Conservation (phyloP, 2,113 vertebrate genomes). For the Tilapia sparmanii region DNA sequence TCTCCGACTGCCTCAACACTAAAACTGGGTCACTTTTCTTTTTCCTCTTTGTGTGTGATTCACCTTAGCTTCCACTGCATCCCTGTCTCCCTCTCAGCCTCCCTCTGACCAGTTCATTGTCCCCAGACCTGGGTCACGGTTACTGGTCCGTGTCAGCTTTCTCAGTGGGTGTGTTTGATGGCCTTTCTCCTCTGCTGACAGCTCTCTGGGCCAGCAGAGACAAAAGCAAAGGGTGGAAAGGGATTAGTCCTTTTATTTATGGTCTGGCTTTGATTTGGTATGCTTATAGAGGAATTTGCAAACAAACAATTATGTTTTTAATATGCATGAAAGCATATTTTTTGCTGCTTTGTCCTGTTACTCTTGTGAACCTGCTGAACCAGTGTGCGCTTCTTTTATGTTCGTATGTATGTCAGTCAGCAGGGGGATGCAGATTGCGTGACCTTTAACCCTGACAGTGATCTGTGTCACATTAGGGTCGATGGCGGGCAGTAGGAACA, state of each 20-base stretch:
- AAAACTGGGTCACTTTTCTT: conserved; percentile 16
- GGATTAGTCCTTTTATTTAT: conserved; percentile 48
- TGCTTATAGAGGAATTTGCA: conserved; percentile 16
- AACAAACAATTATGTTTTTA: conserved; percentile 29
- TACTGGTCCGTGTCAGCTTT: conserved; percentile 51
- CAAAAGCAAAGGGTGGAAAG: conserved; percentile 34
- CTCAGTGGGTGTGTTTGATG: conserved; percentile 52
- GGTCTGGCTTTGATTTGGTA: conserved; percentile 7
- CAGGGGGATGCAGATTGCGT: neutral
- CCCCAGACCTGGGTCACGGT: conserved; percentile 42
- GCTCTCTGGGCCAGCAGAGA: conserved; percentile 48
- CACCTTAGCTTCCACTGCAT: conserved; percentile 23
- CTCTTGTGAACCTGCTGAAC: neutral
- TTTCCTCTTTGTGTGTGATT: neutral
- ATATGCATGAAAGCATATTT: neutral
- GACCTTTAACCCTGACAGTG: conserved; percentile 39
- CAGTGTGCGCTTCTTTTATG: neutral
- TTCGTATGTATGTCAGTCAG: neutral
- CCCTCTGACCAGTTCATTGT: conserved; percentile 37
- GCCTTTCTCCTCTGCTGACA: conserved; percentile 59
- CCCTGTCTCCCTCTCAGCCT: neutral
- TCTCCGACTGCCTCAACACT: neutral
- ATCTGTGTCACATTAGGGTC: conserved; percentile 39
- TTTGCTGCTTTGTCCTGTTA: neutral
- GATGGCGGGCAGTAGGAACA: conserved; percentile 30